Evolutionary conservation across 1,140 invertebrate species (phyloP), one percentile per base, ranked within the genome.

Genomic region (Helicoverpa armigera): DNA sequence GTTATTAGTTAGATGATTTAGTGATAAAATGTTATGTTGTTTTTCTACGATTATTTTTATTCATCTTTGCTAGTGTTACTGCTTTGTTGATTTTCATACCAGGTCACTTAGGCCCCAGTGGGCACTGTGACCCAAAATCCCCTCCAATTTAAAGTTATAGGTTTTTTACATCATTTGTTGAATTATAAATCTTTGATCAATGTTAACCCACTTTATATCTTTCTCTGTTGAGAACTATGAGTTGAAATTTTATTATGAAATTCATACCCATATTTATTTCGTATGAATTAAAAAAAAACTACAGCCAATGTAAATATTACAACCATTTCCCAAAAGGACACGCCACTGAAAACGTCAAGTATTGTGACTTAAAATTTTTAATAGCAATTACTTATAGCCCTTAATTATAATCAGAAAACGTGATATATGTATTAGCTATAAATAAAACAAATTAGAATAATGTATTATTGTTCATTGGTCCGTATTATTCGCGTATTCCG

Each of bases 41-140:
- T 76, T 76, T 72, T 72, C 23, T 72, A 53, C 23, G 9, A 72
- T 72, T 48, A 72, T 51, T 31, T 76, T 73, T 35, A 73, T 58
- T n/a, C 51, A 54, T 43, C 70, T 73, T 73, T 73, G 70, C 70
- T 73, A 73, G 53, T 73, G 70, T 73, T 73, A 73, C 54, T 43
- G 70, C 56, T 69, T n/a, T 12, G 29, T 61, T 29, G 14, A 14
- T 11, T 10, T 43, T 65, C 35, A n/a, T 65, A 43, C 2, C 13
- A 65, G 29, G 31, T 14, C 9, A 43, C 35, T 43, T 43, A 9
- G 35, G 35, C 9, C 35, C 5, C 35, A 43, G 9, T 7, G 7
- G 5, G 35, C 9, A 43, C 35, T 43, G 35, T 9, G 35, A 7
- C 35, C 35, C 35, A 9, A 43, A 9, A 43, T 43, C 35, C 35